Base-by-base conservation (phyloP, 2,888 invertebrate species). In the Aspidiotus destructor region DNA sequence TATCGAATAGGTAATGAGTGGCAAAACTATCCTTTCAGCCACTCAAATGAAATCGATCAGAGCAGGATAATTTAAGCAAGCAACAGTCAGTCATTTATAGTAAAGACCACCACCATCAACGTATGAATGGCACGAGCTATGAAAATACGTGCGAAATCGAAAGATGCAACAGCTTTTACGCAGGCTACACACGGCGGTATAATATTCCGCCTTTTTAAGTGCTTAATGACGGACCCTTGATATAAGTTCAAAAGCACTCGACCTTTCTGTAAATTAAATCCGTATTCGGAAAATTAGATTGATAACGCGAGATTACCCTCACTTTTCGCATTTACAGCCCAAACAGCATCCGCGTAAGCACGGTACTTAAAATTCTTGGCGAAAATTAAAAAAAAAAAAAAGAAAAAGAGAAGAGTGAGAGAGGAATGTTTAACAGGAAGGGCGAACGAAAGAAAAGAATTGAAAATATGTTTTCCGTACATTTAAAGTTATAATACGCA, bases 381-480 rank as follows among this genome's bases (percentile, higher is more conserved):
- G n/a, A 48, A 16, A 58, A 28, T 40, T 58, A 8, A 40, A 40
- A 58, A 58, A 40, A 58, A 58, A 17, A 16, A 58, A 58, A 58
- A 28, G 11, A 58, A 58, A 58, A 17, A 58, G 15, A 8, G 58
- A 58, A 13, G 17, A 28, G 8, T 10, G n/a, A 40, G 8, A 40
- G 40, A 40, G 13, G 8, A 16, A 40, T n/a, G 41, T 28, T n/a
- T 13, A 54, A 15, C 28, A 28, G 28, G 28, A 28, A 28, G 28
- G 28, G 28, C 5, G 28, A 1, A 28, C 28, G 28, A 28, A 13
- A 17, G 57, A 64, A 64, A 64, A 64, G 57, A 41, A 16, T 17
- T 41, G 41, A 64, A 64, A 64, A 67, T 67, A 67, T 67, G 67
- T 60, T 67, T 67, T 57, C 42, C 16, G 40, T 67, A 60, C 41